Conservation (phyloP, 1,140 invertebrate species). For the Protaetia brevitarsis region DNA sequence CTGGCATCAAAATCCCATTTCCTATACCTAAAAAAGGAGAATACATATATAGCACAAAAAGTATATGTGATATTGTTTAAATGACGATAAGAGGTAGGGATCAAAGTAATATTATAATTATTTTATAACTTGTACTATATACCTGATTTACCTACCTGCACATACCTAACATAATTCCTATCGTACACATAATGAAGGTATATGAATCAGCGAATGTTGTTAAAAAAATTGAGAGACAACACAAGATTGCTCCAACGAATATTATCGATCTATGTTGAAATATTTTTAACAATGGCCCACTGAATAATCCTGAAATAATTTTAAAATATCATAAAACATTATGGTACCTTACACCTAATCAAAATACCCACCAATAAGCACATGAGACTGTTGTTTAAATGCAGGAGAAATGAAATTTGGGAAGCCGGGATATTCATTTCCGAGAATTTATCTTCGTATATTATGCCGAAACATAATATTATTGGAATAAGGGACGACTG, state of each 20-base stretch:
- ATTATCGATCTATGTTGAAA: conserved; percentile 40
- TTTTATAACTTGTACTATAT: conserved; percentile 14
- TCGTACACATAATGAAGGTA: conserved; percentile 37
- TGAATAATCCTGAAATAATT: conserved; percentile 41
- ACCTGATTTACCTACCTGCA: conserved; percentile 6
- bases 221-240: conserved; percentile 40
- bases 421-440: conserved; percentile 36
- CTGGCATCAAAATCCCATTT: conserved; percentile 45
- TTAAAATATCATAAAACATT: conserved; percentile 28
- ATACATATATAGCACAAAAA: background rate
- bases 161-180: conserved; percentile 45
- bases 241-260: conserved; percentile 35
- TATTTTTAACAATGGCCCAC: conserved; percentile 44
- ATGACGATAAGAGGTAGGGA: background rate
- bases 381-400: conserved; percentile 41
- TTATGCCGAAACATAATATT: conserved; percentile 43
- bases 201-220: conserved; percentile 42
- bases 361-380: conserved; percentile 35
- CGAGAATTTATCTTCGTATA: conserved; percentile 38
- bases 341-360: background rate
- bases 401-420: conserved; percentile 42
- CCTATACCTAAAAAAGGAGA: conserved; percentile 39
- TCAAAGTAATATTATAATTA: background rate
- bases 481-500: conserved; percentile 38
- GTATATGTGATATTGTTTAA: background rate